phyloP scores from a whole-genome alignment of 2,888 invertebrate species.

The Drosophila cognata region DNA sequence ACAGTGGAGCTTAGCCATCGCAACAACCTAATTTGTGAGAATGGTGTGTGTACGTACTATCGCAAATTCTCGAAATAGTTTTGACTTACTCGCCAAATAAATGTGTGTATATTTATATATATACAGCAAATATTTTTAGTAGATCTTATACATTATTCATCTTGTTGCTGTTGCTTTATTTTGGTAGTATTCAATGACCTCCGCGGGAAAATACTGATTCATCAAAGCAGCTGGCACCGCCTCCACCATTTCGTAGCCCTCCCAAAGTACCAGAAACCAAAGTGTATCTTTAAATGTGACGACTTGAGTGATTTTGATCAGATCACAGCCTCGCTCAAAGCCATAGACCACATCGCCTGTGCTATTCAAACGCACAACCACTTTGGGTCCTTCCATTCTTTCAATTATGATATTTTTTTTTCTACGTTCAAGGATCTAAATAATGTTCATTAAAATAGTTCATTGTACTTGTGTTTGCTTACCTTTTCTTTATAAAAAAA shows the following conservation, averaged over 20 bases:
- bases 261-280: conserved; percentile 19
- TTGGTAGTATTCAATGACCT: background rate
- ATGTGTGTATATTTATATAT: background rate
- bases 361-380: conserved; percentile 7
- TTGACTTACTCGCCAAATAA: background rate
- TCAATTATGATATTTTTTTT: background rate
- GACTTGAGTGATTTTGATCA: background rate
- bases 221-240: conserved; percentile 9
- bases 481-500: background rate
- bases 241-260: conserved; percentile 9
- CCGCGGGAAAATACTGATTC: background rate
- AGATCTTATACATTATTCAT: background rate
- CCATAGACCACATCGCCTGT: conserved; percentile 9
- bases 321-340: conserved; percentile 5
- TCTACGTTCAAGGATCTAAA: background rate
- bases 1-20: background rate
- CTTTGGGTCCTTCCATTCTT: conserved; percentile 16
- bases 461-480: background rate
- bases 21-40: background rate
- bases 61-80: background rate
- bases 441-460: background rate
- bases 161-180: background rate
- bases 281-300: background rate
- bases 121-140: background rate
- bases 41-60: background rate